A percentile compares a stretch with the other conserved stretches of the same genome.
These are phyloP conservation scores for Bugulina stolonifera DNA, from an alignment of 2,888 invertebrate genomes.

Conservation along the genomic window DNA sequence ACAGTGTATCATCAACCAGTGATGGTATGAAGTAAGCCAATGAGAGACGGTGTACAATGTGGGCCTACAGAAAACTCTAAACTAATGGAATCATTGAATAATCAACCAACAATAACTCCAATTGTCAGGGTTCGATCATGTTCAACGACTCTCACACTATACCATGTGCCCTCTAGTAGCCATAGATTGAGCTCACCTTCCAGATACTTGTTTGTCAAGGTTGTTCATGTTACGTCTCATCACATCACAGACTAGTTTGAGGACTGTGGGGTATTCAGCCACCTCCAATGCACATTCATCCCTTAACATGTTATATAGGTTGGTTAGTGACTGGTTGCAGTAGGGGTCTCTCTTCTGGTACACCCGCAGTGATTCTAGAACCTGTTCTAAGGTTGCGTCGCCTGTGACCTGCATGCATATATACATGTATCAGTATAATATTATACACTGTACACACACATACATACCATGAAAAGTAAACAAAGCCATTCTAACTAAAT, in stretches of 20 bases:
- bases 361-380: conserved; percentile 71
- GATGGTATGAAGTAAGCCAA: no score
- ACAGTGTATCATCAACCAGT: no score
- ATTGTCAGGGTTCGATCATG: no score
- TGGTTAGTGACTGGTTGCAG: conserved; percentile 77
- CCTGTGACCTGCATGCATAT: conserved; percentile 68
- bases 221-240: conserved; percentile 82
- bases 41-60: no score
- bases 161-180: not conserved
- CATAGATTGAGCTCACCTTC: conserved; percentile 43
- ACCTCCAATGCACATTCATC: conserved; percentile 31
- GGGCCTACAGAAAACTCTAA: no score
- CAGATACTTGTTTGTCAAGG: conserved; percentile 79
- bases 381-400: conserved; percentile 83
- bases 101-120: no score
- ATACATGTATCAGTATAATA: not conserved
- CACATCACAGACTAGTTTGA: conserved; percentile 69
- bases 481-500: no score
- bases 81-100: no score
- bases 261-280: not conserved
- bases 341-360: conserved; percentile 80
- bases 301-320: conserved; percentile 61
- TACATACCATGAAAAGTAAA: no score
- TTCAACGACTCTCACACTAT: not conserved
- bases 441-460: not conserved